These are phyloP conservation scores for Pyrrhia umbra DNA, from an alignment of 2,888 invertebrate genomes.

Conservation along the genomic window DNA sequence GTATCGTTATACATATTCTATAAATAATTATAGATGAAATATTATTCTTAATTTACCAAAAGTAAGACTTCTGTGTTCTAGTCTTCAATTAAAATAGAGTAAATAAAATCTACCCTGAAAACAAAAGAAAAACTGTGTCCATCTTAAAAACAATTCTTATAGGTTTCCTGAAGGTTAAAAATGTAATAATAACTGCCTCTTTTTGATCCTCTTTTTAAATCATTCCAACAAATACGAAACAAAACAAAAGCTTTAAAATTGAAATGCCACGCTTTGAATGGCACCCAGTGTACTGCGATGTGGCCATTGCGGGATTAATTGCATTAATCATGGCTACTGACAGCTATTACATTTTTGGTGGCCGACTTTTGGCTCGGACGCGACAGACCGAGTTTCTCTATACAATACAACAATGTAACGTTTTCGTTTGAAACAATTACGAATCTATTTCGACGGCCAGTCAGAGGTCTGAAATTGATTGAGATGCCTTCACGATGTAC, in stretches of 20 bases:
- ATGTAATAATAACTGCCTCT: not conserved
- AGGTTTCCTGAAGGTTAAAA: too few relatives aligned
- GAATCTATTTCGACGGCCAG: slow-evolving; percentile 65
- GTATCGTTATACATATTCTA: too few relatives aligned
- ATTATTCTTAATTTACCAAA: too few relatives aligned
- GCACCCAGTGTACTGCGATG: slow-evolving; percentile 79
- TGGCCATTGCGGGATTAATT: slow-evolving; percentile 88
- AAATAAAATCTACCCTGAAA: too few relatives aligned
- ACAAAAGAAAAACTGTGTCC: too few relatives aligned
- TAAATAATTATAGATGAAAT: too few relatives aligned
- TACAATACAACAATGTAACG: slow-evolving; percentile 79
- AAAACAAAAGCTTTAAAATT: slow-evolving; percentile 55
- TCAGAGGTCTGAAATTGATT: slow-evolving; percentile 64
- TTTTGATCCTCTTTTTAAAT: not conserved
- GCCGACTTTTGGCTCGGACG: slow-evolving; percentile 85
- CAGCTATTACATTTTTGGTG: slow-evolving; percentile 90
- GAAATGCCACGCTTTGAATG: slow-evolving; percentile 52
- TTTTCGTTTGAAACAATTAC: slow-evolving; percentile 73
- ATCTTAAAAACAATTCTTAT: too few relatives aligned
- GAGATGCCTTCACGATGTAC: slow-evolving; percentile 35
- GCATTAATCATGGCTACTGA: slow-evolving; percentile 88
- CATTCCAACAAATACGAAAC: slow-evolving; percentile 13
- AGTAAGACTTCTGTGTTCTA: too few relatives aligned
- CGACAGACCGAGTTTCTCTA: slow-evolving; percentile 79
- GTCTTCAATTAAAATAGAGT: too few relatives aligned